phyloP scores from a whole-genome alignment of 2,888 invertebrate species.

The Altica lythri region DNA sequence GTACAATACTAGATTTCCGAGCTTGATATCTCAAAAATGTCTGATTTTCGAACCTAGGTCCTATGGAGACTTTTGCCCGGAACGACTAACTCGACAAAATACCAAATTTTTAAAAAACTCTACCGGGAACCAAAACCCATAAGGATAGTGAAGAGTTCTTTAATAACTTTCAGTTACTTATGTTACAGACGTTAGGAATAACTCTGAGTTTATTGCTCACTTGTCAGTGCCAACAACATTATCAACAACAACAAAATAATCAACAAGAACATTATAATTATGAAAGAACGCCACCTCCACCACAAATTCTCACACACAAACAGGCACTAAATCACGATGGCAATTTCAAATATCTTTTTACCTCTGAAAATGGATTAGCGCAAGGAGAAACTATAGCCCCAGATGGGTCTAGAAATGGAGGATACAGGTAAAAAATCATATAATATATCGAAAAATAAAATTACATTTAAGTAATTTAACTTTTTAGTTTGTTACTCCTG shows the following conservation, averaged over 20 bases:
- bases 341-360: slow-evolving; percentile 69
- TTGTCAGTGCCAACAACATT: slow-evolving; percentile 35
- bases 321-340: slow-evolving; percentile 69
- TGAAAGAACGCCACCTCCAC: slow-evolving; percentile 50
- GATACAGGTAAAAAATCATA: slow-evolving; percentile 41
- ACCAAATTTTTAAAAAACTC: no score
- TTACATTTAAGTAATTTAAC: no score
- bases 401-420: slow-evolving; percentile 68
- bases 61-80: no score
- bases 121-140: no score
- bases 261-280: slow-evolving; percentile 40
- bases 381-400: slow-evolving; percentile 72
- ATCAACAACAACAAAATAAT: slow-evolving; percentile 25
- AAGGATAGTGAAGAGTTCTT: no score
- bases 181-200: slow-evolving; percentile 37
- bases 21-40: no score
- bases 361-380: slow-evolving; percentile 71
- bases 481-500: no score
- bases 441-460: no score
- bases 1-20: no score
- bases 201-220: slow-evolving; percentile 36
- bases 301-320: slow-evolving; percentile 66
- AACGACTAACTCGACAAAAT: no score
- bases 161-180: no score
- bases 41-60: no score